Evolutionary conservation across 2,888 invertebrate species (phyloP), one percentile per base, ranked within the genome.

Genomic region (Invenusta paracnida): DNA sequence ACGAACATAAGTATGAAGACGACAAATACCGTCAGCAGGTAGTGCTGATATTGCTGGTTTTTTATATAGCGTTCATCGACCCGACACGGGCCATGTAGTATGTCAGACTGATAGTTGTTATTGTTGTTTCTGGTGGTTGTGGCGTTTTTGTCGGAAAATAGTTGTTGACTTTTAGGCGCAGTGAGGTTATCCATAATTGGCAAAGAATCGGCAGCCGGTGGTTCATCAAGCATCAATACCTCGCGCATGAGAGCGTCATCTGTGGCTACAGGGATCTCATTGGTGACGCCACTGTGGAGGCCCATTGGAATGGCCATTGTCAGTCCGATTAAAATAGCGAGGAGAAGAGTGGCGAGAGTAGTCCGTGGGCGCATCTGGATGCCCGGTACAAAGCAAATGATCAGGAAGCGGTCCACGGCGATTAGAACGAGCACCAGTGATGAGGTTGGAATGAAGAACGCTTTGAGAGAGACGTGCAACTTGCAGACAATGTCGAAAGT

Each of bases 371-470:
- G 87, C 23, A 88, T 87, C 13, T 87, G 81, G 29, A 84, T 87
- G 25, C 73, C 85, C 0, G 88, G 87, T 2, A 88, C 87, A 79
- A 87, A 87, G 84, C 89, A 89, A 27, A 90, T 89, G 2, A 89
- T 86, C n/a, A 89, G 85, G 87, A 88, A 90, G 2, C 90, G 86
- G 83, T 90, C 90, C 81, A 89, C 88, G 0, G 90, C 89, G 17
- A 90, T 89, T 0, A 88, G 89, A 1, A 88, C 88, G 2, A 90
- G 88, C n/a, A 89, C 88, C 83, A 89, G 87, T 2, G 89, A 88
- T 17, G 90, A 89, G 1, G 88, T 87, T 0, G 89, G 89, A 27
- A 90, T 88, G n/a, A 88, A 87, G 25, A 88, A 85, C 28, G 88
- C 88, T 17, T 89, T 86, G 29, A 90, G 29, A 31, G 88, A 85